Percentiles rank a stretch among this genome's conserved stretches.
Conservation (phyloP, 1,140 invertebrate genomes). For the Nasonia vitripennis region DNA sequence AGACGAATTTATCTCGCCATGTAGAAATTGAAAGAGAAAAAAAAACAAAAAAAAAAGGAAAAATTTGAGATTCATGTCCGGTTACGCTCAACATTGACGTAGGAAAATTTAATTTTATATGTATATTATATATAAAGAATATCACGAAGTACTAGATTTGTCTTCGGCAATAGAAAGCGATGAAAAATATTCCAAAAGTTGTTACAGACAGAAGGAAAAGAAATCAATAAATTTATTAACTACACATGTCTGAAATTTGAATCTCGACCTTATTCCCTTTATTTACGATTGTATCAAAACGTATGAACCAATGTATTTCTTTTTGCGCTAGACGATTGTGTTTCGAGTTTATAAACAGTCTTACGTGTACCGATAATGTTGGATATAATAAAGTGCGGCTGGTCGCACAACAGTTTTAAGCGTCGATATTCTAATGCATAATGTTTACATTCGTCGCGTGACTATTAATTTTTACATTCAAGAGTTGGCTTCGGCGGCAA, state of each 20-base stretch:
- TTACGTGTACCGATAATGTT: no score
- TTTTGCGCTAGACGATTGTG: no score
- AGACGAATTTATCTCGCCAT: conserved; percentile 44
- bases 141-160: conserved; percentile 19
- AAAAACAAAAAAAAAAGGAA: conserved; percentile 11
- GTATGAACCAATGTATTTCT: no score
- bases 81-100: conserved; percentile 22
- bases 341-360: no score
- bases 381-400: no score
- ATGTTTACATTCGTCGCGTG: no score
- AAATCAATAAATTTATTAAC: conserved; percentile 50
- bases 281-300: background rate
- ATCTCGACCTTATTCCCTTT: conserved; percentile 9
- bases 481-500: no score
- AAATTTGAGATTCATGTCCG: conserved; percentile 38
- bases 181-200: conserved; percentile 29
- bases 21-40: conserved; percentile 40
- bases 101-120: conserved; percentile 62
- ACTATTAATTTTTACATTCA: no score
- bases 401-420: no score
- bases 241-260: background rate
- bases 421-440: no score
- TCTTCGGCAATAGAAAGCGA: conserved; percentile 26
- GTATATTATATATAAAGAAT: conserved; percentile 40
- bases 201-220: conserved; percentile 25